Conservation (phyloP, 2,888 invertebrate genomes). For the Hecatera dysodea region DNA sequence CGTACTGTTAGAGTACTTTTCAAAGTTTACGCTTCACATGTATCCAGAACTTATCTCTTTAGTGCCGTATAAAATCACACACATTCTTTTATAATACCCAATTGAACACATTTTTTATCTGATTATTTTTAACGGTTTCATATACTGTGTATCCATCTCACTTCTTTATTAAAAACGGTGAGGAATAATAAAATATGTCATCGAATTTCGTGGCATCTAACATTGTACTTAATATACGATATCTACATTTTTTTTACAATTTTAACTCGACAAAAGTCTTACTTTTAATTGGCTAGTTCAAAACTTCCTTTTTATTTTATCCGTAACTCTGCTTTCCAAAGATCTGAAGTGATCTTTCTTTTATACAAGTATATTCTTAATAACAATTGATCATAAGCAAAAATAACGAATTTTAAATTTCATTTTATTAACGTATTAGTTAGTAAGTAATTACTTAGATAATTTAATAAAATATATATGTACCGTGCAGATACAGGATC, state of each 20-base stretch:
- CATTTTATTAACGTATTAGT: slow-evolving; percentile 72
- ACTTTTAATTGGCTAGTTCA: background rate
- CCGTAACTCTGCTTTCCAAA: slow-evolving; percentile 9
- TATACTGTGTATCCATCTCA: background rate
- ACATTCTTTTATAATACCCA: background rate
- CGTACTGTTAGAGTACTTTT: slow-evolving; percentile 57
- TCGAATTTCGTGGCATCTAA: slow-evolving; percentile 21
- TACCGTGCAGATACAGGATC: slow-evolving; percentile 45
- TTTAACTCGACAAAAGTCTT: background rate
- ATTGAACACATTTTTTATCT: background rate
- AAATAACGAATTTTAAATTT: slow-evolving; percentile 82
- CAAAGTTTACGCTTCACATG: slow-evolving; percentile 28
- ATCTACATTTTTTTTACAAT: background rate
- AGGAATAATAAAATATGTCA: slow-evolving; percentile 1
- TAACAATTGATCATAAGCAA: slow-evolving; percentile 69
- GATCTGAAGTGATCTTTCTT: slow-evolving; percentile 21
- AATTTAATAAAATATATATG: slow-evolving; percentile 51
- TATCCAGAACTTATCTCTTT: slow-evolving; percentile 13
- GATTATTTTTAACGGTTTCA: background rate
- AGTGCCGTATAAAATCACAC: background rate
- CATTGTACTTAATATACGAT: background rate
- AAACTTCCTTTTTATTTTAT: background rate
- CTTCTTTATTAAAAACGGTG: background rate
- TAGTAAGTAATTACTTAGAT: slow-evolving; percentile 59
- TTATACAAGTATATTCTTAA: slow-evolving; percentile 24